phyloP scores from a whole-genome alignment of 2,888 invertebrate genomes.

The Oxystoma pomonae region DNA sequence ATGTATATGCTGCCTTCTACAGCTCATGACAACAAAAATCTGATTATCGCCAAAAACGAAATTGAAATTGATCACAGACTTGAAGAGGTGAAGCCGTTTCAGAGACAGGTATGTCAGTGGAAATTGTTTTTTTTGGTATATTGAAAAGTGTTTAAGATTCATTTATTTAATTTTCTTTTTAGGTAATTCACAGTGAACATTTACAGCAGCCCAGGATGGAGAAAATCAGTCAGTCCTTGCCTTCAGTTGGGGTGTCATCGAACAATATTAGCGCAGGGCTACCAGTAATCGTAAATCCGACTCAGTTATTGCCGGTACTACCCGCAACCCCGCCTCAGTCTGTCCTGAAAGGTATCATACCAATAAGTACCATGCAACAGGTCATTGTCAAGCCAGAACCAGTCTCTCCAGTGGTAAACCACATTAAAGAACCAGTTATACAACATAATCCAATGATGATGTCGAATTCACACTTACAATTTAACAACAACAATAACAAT shows the following conservation, averaged over 20 bases:
- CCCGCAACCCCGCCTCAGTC: slow-evolving; percentile 49
- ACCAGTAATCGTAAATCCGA: slow-evolving; percentile 73
- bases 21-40: slow-evolving; percentile 57
- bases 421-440: slow-evolving; percentile 28
- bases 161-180: slow-evolving; percentile 16
- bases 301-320: slow-evolving; percentile 71
- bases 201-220: slow-evolving; percentile 37
- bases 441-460: slow-evolving; percentile 21
- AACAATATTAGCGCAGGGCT: slow-evolving; percentile 35
- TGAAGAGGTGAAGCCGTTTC: slow-evolving; percentile 38
- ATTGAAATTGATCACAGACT: slow-evolving; percentile 44
- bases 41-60: not conserved
- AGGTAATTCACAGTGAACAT: slow-evolving; percentile 44
- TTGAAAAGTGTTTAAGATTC: too few species aligned
- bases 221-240: slow-evolving; percentile 26
- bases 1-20: slow-evolving; percentile 44
- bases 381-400: slow-evolving; percentile 43
- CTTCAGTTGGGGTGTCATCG: slow-evolving; percentile 47
- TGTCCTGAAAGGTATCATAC: slow-evolving; percentile 41
- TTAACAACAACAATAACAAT: not conserved
- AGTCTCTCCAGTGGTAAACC: slow-evolving; percentile 32
- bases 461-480: slow-evolving; percentile 13
- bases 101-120: slow-evolving; percentile 35
- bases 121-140: not conserved
- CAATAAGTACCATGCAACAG: slow-evolving; percentile 34